Conservation (phyloP, 2,113 vertebrate species). For the Oryzias celebensis region DNA sequence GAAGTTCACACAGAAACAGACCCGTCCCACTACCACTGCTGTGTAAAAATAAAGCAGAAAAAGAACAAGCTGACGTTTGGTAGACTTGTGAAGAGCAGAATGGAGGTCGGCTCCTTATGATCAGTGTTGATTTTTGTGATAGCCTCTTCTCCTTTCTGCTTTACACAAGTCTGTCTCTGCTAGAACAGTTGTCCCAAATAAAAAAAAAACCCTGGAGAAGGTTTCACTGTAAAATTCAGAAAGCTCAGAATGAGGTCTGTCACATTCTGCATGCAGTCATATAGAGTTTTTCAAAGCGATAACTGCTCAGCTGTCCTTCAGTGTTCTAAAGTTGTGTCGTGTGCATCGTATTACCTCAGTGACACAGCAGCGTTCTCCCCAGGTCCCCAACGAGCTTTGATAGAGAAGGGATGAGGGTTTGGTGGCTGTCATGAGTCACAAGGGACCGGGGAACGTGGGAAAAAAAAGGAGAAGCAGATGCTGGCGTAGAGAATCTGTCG, state of each 20-base stretch:
- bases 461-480: constrained; percentile 10
- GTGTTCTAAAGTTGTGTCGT: constrained; percentile 45
- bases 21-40: constrained; percentile 5
- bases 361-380: constrained; percentile 27
- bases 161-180: constrained; percentile 27
- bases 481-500: constrained; percentile 7
- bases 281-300: constrained; percentile 23
- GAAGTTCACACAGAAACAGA: neutral
- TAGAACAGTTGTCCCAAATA: neutral
- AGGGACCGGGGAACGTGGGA: constrained; percentile 38
- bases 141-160: constrained; percentile 9
- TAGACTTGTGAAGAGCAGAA: constrained; percentile 14
- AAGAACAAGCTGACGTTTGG: neutral
- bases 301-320: constrained; percentile 27
- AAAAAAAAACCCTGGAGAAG: neutral
- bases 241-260: constrained; percentile 21
- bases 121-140: constrained; percentile 51
- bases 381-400: constrained; percentile 12
- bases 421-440: constrained; percentile 23
- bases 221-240: constrained; percentile 19
- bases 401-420: neutral
- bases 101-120: constrained; percentile 52
- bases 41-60: neutral
- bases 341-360: constrained; percentile 46
- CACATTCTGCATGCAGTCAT: constrained; percentile 23